Percentiles rank a stretch among this genome's conserved stretches.
Evolutionary conservation across 2,113 vertebrate species (phyloP).

Genomic region (Astur gentilis): DNA sequence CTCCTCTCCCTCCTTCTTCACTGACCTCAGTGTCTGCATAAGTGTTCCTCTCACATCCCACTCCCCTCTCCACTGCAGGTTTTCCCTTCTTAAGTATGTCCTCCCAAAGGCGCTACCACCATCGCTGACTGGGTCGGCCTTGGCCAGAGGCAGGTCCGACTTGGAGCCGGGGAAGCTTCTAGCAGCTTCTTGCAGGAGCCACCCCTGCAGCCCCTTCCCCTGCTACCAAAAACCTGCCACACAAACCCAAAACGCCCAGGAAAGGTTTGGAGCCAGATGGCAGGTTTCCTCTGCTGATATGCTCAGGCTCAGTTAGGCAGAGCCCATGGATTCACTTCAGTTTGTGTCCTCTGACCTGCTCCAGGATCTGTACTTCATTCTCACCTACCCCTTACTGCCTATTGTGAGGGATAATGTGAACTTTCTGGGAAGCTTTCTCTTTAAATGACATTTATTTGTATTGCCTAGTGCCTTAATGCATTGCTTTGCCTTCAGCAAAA

Average conservation of each 20-base stretch:
- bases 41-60: too few species aligned
- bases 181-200: too few species aligned
- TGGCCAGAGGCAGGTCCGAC: too few species aligned
- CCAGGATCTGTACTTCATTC: not conserved
- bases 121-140: too few species aligned
- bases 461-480: constrained; percentile 15
- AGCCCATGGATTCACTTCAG: not conserved
- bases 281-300: not conserved
- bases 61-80: too few species aligned
- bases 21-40: too few species aligned
- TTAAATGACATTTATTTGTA: constrained; percentile 16
- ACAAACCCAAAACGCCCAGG: not conserved
- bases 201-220: too few species aligned
- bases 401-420: not conserved
- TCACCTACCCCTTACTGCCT: not conserved
- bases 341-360: not conserved
- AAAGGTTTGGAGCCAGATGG: not conserved
- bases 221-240: too few species aligned
- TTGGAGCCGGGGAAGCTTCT: too few species aligned
- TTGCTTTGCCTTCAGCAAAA: constrained; percentile 27
- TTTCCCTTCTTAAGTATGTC: too few species aligned
- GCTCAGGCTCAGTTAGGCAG: not conserved
- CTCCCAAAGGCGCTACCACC: too few species aligned
- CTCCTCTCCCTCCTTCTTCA: too few species aligned
- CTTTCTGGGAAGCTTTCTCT: constrained; percentile 17